A percentile compares a stretch with the other conserved stretches of the same genome.
phyloP scores from a whole-genome alignment of 2,888 invertebrate species.

The Melanostoma mellinum region DNA sequence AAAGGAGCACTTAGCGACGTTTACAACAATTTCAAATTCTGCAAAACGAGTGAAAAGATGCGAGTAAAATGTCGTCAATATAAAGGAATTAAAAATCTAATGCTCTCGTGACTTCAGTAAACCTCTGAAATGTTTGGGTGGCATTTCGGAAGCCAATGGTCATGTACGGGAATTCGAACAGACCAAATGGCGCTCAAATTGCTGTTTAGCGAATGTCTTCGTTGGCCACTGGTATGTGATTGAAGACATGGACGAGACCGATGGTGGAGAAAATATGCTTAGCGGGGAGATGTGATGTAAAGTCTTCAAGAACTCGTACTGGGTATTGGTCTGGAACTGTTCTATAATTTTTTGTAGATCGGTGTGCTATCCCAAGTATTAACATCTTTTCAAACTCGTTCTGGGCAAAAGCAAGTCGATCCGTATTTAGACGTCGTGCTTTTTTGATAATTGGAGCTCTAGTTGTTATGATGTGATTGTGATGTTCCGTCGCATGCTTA shows the following conservation, averaged over 20 bases:
- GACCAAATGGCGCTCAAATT: conserved; percentile 77
- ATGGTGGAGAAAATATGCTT: conserved; percentile 64
- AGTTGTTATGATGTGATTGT: conserved; percentile 19
- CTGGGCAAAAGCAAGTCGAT: conserved; percentile 21
- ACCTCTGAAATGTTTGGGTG: conserved; percentile 75
- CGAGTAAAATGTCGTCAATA: too few relatives aligned
- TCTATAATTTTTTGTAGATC: conserved; percentile 34
- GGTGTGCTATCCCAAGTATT: conserved; percentile 27
- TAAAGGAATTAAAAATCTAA: too few relatives aligned
- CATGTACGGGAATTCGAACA: conserved; percentile 77
- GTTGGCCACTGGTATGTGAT: conserved; percentile 59
- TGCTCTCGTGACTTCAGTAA: too few relatives aligned
- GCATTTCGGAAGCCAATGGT: conserved; percentile 77
- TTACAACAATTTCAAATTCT: too few relatives aligned
- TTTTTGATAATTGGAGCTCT: conserved; percentile 30
- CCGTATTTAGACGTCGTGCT: conserved; percentile 22
- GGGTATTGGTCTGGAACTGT: conserved; percentile 78
- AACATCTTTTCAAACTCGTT: conserved; percentile 43
- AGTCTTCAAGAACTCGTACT: conserved; percentile 72
- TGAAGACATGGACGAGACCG: conserved; percentile 52
- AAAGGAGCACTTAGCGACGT: too few relatives aligned
- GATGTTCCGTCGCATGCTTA: conserved; percentile 15
- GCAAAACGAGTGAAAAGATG: too few relatives aligned
- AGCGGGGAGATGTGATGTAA: conserved; percentile 53
- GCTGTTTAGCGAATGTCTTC: conserved; percentile 58